Percentiles rank a stretch among this genome's conserved stretches.
These are phyloP conservation scores for Drosophila meridionalis DNA, from an alignment of 2,888 invertebrate species.

Conservation along the genomic window DNA sequence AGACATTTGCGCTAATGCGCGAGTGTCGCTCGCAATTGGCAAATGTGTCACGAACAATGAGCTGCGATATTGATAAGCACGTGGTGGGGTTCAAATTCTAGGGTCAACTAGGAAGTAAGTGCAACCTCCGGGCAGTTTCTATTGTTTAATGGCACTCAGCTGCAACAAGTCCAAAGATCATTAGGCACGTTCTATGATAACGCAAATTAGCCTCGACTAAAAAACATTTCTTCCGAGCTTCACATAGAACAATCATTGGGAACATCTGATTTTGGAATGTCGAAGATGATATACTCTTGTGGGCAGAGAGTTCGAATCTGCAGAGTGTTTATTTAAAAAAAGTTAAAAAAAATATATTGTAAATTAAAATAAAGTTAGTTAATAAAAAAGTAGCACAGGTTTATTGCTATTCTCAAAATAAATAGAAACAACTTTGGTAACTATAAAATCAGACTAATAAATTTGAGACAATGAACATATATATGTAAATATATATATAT, in stretches of 20 bases:
- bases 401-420: too few relatives aligned
- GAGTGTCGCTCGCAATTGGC: slow-evolving; percentile 37
- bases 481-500: neutral
- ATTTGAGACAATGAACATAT: neutral
- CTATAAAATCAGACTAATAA: neutral
- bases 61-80: slow-evolving; percentile 69
- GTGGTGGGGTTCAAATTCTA: slow-evolving; percentile 66
- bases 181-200: slow-evolving; percentile 40
- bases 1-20: slow-evolving; percentile 58
- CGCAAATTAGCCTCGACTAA: slow-evolving; percentile 19
- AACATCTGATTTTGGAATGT: too few relatives aligned
- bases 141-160: slow-evolving; percentile 60
- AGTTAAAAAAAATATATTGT: neutral
- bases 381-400: neutral
- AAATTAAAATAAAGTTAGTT: neutral
- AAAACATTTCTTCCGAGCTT: slow-evolving; percentile 1
- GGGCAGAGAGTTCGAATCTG: neutral
- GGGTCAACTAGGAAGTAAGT: slow-evolving; percentile 71
- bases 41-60: slow-evolving; percentile 69
- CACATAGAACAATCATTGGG: neutral
- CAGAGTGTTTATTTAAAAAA: too few relatives aligned
- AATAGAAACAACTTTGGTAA: neutral
- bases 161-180: slow-evolving; percentile 51
- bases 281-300: neutral
- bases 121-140: slow-evolving; percentile 35